phyloP scores from a whole-genome alignment of 2,113 vertebrate species.

The Gadus macrocephalus region DNA sequence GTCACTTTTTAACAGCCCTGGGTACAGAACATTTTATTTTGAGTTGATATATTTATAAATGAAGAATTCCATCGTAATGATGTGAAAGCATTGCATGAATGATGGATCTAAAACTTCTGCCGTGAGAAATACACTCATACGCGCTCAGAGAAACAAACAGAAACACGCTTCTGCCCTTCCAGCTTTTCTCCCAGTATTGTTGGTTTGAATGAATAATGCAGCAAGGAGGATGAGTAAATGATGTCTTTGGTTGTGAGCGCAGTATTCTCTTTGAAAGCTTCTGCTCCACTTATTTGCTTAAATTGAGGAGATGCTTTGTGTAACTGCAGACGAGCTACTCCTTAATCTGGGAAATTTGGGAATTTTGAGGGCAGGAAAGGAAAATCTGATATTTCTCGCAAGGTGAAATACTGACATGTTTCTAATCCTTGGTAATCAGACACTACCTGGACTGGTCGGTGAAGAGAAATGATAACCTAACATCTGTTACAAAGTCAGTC shows the following conservation, averaged over 20 bases:
- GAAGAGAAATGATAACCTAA: background rate
- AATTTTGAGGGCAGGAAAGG: background rate
- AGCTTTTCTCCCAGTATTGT: conserved; percentile 48
- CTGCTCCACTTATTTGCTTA: conserved; percentile 28
- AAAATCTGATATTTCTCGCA: too few relatives aligned
- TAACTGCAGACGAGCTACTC: conserved; percentile 44
- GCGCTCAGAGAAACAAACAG: background rate
- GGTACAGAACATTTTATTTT: too few relatives aligned
- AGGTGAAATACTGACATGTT: background rate
- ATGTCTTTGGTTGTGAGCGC: conserved; percentile 53
- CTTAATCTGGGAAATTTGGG: conserved; percentile 38
- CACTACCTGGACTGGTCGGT: background rate
- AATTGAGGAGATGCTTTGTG: conserved; percentile 30
- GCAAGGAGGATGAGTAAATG: conserved; percentile 56
- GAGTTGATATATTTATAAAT: background rate
- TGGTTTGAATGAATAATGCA: conserved; percentile 68
- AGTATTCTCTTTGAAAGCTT: conserved; percentile 69
- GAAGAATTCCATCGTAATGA: background rate
- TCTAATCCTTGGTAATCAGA: background rate
- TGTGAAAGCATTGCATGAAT: conserved; percentile 25
- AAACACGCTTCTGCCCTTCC: conserved; percentile 28
- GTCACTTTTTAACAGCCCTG: too few relatives aligned
- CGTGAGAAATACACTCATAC: conserved; percentile 13
- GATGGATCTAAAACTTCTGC: conserved; percentile 27
- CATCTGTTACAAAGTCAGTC: background rate